Conservation (phyloP, 2,888 invertebrate genomes). For the Microctonus aethiopoides region DNA sequence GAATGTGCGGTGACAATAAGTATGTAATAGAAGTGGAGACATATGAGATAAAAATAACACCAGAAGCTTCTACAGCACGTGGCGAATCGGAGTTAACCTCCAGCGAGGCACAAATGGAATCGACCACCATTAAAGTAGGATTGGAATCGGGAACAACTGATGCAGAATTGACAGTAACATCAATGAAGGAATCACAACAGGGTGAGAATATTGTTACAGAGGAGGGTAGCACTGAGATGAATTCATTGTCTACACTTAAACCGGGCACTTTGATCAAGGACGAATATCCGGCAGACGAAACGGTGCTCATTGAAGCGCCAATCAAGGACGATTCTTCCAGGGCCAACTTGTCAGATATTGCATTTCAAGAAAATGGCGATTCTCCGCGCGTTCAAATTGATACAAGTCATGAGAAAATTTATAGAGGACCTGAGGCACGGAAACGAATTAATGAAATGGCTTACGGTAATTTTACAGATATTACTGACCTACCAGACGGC, state of each 20-base stretch:
- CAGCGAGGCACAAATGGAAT: not conserved
- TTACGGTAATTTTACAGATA: constrained; percentile 24
- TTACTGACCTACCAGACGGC: not conserved
- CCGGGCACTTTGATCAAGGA: constrained; percentile 55
- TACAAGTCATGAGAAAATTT: constrained; percentile 46
- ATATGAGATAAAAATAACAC: not conserved
- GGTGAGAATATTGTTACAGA: not conserved
- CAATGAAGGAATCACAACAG: constrained; percentile 27
- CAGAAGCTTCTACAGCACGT: not conserved
- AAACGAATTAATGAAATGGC: constrained; percentile 32
- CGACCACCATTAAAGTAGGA: not conserved
- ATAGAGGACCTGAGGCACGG: constrained; percentile 47
- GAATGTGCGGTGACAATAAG: constrained; percentile 34
- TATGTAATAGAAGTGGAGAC: not conserved
- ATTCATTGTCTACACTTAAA: constrained; percentile 45
- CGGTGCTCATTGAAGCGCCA: constrained; percentile 51
- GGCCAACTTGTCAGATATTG: constrained; percentile 54
- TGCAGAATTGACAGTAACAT: not conserved
- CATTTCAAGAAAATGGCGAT: constrained; percentile 54
- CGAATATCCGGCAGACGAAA: constrained; percentile 37
- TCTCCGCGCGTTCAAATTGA: constrained; percentile 48
- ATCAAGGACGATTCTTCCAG: constrained; percentile 42
- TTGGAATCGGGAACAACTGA: not conserved
- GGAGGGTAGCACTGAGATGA: constrained; percentile 1
- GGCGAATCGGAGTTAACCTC: not conserved